Evolutionary conservation across 2,888 invertebrate species (phyloP).

Genomic region (Cheilosia variabilis): DNA sequence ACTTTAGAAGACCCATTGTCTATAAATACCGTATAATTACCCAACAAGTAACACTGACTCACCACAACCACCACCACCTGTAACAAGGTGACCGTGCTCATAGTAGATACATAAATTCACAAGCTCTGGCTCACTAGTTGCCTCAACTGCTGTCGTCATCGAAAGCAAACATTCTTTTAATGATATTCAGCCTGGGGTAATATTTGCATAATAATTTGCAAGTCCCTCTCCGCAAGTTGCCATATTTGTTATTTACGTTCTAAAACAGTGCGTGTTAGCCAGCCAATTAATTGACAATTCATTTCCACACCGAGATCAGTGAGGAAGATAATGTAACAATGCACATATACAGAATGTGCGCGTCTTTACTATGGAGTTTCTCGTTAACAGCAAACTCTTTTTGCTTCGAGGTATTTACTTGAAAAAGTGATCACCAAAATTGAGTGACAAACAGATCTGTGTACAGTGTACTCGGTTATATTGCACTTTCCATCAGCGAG

Average conservation of each 20-base stretch:
- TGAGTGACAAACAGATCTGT: no score
- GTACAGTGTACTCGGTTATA: no score
- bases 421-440: no score
- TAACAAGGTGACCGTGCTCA: not conserved
- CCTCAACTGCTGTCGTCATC: conserved; percentile 14
- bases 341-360: not conserved
- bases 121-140: no score
- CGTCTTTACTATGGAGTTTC: not conserved
- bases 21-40: conserved; percentile 22
- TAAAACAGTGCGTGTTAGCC: conserved; percentile 14
- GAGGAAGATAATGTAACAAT: conserved; percentile 12
- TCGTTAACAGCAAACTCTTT: no score
- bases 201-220: conserved; percentile 38
- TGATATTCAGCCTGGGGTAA: conserved; percentile 23
- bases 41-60: conserved; percentile 37
- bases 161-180: conserved; percentile 20
- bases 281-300: conserved; percentile 35
- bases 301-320: conserved; percentile 12
- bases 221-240: conserved; percentile 15
- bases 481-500: no score
- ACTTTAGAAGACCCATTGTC: conserved; percentile 1
- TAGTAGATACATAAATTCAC: no score
- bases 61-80: conserved; percentile 10
- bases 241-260: conserved; percentile 38
- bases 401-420: no score